Conservation (phyloP, 2,113 vertebrate species). For the Sciurus niger region DNA sequence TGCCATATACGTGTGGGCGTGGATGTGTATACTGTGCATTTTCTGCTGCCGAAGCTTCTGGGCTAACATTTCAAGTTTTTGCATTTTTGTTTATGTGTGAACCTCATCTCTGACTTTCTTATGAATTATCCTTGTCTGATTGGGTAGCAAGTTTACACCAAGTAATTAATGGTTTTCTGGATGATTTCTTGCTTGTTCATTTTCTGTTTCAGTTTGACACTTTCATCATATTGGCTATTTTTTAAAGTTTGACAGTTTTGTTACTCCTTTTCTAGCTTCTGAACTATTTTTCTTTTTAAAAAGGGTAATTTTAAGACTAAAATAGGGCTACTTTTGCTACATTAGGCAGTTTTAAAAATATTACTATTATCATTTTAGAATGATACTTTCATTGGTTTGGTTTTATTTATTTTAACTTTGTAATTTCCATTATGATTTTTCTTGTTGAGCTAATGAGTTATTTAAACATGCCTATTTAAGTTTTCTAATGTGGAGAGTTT, state of each 20-base stretch:
- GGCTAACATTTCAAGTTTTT: not conserved
- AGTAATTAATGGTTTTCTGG: not conserved
- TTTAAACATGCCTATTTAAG: not conserved
- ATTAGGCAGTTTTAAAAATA: not conserved
- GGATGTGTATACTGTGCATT: no score
- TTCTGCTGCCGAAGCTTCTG: not conserved
- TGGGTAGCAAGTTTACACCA: not conserved
- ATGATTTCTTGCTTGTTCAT: not conserved
- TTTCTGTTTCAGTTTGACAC: slow-evolving; percentile 18
- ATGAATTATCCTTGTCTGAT: not conserved
- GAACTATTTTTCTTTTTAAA: not conserved
- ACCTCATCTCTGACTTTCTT: not conserved
- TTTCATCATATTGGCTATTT: not conserved
- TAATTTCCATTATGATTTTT: not conserved
- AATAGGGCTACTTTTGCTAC: not conserved
- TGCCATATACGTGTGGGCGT: no score
- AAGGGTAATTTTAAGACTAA: not conserved
- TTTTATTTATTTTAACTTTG: slow-evolving; percentile 23
- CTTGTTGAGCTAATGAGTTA: not conserved
- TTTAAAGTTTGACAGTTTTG: not conserved
- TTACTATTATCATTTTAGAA: not conserved
- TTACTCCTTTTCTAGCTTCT: not conserved
- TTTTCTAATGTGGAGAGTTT: not conserved
- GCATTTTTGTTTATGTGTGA: not conserved
- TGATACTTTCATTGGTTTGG: not conserved